Conservation (phyloP, 2,113 vertebrate genomes). For the Stegostoma tigrinum region DNA sequence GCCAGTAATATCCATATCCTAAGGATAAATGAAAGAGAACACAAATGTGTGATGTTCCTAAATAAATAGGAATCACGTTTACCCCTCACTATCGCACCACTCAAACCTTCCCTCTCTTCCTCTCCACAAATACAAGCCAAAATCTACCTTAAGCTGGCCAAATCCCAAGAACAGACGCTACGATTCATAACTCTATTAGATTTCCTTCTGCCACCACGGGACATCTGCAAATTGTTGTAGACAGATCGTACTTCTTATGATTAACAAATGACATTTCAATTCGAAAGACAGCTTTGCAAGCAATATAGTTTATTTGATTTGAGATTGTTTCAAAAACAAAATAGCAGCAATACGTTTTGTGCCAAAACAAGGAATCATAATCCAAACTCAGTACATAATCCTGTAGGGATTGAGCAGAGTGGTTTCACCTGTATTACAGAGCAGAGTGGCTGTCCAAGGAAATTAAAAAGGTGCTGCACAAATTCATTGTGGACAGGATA, state of each 20-base stretch:
- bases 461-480: neutral
- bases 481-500: neutral
- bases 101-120: neutral
- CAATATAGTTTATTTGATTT: conserved; percentile 35
- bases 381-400: neutral
- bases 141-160: conserved; percentile 33
- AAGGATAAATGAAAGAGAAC: too few relatives aligned
- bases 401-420: neutral
- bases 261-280: conserved; percentile 31
- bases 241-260: conserved; percentile 9
- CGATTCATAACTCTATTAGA: conserved; percentile 31
- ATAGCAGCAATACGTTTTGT: neutral
- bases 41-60: neutral
- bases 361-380: neutral
- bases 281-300: conserved; percentile 19
- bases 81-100: neutral
- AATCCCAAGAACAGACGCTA: conserved; percentile 34
- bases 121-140: neutral
- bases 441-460: neutral
- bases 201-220: conserved; percentile 10
- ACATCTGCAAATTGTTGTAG: conserved; percentile 32
- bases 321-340: neutral
- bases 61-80: neutral
- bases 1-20: too few relatives aligned
- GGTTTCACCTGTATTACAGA: neutral